Evolutionary conservation across 2,797 vertebrate genomes (phyloP).

Genomic region (Sebastiscus albofasciatus): DNA sequence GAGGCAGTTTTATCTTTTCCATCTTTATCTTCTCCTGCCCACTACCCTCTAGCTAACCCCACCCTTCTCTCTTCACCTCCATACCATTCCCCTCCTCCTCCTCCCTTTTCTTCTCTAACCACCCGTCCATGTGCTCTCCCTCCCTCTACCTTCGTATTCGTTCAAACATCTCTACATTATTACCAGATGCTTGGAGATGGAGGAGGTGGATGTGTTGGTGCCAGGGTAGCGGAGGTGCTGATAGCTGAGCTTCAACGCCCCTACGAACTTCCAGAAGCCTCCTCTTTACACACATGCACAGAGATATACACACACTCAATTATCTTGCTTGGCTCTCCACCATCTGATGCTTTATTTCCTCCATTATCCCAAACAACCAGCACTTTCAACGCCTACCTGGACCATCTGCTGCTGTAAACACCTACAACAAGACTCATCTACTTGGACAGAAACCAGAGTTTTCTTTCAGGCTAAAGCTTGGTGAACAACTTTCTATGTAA

Average conservation of each 20-base stretch:
- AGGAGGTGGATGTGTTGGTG: constrained; percentile 46
- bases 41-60: constrained; percentile 19
- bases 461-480: not conserved
- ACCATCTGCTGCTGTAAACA: constrained; percentile 64
- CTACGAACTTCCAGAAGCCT: constrained; percentile 27
- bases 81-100: not conserved
- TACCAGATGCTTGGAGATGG: constrained; percentile 53
- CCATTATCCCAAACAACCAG: constrained; percentile 39
- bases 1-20: not conserved
- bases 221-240: constrained; percentile 55
- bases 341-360: constrained; percentile 45
- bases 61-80: constrained; percentile 33
- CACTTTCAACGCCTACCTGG: constrained; percentile 46
- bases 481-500: not conserved
- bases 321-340: constrained; percentile 10
- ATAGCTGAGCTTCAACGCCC: constrained; percentile 54
- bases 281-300: constrained; percentile 4
- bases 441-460: constrained; percentile 11
- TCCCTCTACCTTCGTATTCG: constrained; percentile 2
- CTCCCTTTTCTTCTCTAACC: not conserved
- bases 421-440: constrained; percentile 9
- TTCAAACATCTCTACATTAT: constrained; percentile 32
- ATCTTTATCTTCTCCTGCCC: constrained; percentile 26
- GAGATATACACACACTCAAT: not conserved
- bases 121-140: constrained; percentile 6